phyloP scores from a whole-genome alignment of 2,797 vertebrate genomes.

The Gymnoscopelus braueri region DNA sequence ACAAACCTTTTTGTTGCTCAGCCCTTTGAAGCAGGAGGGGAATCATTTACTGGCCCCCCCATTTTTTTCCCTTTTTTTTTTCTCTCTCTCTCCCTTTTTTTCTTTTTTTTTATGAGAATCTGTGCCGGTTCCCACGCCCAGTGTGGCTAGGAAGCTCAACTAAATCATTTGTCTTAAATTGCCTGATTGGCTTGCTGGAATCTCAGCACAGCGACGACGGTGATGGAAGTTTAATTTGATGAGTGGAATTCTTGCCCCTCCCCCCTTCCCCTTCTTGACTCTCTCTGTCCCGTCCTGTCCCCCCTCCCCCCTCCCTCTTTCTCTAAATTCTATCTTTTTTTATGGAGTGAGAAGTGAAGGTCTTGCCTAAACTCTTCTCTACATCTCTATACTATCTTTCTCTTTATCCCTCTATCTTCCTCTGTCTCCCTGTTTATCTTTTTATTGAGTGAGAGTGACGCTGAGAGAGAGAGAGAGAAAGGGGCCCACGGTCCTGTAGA shows the following conservation, averaged over 20 bases:
- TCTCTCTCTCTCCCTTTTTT: not conserved
- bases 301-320: conserved; percentile 25
- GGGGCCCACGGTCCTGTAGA: conserved; percentile 36
- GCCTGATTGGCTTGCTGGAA: conserved; percentile 77
- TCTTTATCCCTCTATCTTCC: conserved; percentile 24
- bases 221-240: conserved; percentile 72
- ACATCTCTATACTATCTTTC: conserved; percentile 37
- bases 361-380: not conserved
- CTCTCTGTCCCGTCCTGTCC: conserved; percentile 5
- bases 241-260: conserved; percentile 58
- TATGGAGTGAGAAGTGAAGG: too few relatives aligned
- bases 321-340: not conserved
- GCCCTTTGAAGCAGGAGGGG: conserved; percentile 72
- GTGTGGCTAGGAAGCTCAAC: conserved; percentile 75
- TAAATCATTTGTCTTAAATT: conserved; percentile 79
- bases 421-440: conserved; percentile 53
- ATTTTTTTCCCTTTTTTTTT: not conserved
- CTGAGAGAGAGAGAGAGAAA: conserved; percentile 39
- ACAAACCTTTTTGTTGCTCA: conserved; percentile 66
- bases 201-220: conserved; percentile 60
- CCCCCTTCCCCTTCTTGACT: not conserved
- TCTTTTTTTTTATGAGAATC: conserved; percentile 70
- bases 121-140: conserved; percentile 78
- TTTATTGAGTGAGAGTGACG: conserved; percentile 62
- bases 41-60: conserved; percentile 73